These are phyloP conservation scores for Bombus pyrosoma DNA, from an alignment of 1,140 invertebrate genomes.

Conservation along the genomic window DNA sequence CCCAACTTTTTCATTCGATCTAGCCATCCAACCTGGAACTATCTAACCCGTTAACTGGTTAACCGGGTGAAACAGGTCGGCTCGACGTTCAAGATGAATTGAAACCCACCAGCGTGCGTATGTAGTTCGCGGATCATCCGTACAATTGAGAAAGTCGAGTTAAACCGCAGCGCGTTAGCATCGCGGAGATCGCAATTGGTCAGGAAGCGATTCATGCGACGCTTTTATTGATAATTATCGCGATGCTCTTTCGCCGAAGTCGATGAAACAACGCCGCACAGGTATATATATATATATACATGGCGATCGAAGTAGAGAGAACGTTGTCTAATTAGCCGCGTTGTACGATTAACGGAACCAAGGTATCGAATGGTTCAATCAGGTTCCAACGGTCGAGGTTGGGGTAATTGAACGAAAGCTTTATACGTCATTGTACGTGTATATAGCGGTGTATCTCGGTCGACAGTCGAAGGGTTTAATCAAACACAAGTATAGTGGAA, in stretches of 20 bases:
- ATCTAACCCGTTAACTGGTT: background rate
- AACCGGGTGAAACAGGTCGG: background rate
- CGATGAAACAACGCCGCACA: background rate
- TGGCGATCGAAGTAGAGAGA: constrained; percentile 27
- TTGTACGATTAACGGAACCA: constrained; percentile 64
- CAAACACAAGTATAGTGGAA: constrained; percentile 63
- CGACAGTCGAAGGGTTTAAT: constrained; percentile 64
- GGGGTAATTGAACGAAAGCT: constrained; percentile 51
- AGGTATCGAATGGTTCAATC: constrained; percentile 66
- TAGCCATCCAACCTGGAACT: background rate
- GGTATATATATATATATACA: background rate
- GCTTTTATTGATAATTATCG: background rate
- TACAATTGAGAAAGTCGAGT: background rate
- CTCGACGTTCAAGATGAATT: background rate
- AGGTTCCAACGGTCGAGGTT: constrained; percentile 37
- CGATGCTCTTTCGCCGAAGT: background rate
- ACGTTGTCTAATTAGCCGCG: constrained; percentile 57
- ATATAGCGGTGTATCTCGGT: constrained; percentile 51
- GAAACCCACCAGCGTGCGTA: background rate
- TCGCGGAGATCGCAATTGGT: background rate
- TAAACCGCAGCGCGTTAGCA: background rate
- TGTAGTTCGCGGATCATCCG: background rate
- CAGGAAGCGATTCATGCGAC: background rate
- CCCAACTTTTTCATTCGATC: background rate
- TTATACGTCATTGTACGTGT: constrained; percentile 61